Base-by-base conservation (phyloP, 2,797 vertebrate genomes). In the Crenichthys baileyi region DNA sequence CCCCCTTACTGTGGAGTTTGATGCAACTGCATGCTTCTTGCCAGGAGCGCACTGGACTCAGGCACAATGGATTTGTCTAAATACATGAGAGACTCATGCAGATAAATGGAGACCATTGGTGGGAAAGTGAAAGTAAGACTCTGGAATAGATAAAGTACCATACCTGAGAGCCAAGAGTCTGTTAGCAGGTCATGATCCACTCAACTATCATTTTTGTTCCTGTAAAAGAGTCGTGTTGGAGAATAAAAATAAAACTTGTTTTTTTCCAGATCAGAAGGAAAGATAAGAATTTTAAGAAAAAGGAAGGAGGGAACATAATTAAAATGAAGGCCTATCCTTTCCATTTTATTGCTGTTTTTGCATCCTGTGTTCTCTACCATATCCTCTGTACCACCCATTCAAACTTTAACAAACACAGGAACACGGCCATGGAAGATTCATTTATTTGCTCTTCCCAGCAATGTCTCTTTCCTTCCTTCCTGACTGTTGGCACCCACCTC, bases 391-490 rank as follows among this genome's bases (percentile, higher is more conserved):
- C 72, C 16, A 20, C 29, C 70, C 73, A 24, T 72, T 86, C 73
- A 89, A 77, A 83, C 83, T 87, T 88, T 67, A 85, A 83, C 80
- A 82, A 77, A 88, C 89, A 75, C 77, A 88, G 58, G 71, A 78
- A 87, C 83, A 60, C 72, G 83, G 71, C 72, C 26, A 77, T 84
- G 90, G 92, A 92, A 93, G 92, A 81, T 82, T 61, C 13, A 58
- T 31, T 74, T 82, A 73, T 60, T 73, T 75, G 72, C 74, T 76
- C 78, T 63, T 87, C 61, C 81, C 77, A 85, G 74, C 74, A 68
- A 46, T 71, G 76, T 88, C 56, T 84, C 78, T 76, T 88, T 90
- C 90, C 89, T 90, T 93, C 90, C 94, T 93, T 92, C 88, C 89
- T 79, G 68, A 63, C 61, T 71, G 55, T 73, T 71, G 55, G 81